Conservation (phyloP, 1,140 invertebrate species). For the Leptinotarsa lineolata region DNA sequence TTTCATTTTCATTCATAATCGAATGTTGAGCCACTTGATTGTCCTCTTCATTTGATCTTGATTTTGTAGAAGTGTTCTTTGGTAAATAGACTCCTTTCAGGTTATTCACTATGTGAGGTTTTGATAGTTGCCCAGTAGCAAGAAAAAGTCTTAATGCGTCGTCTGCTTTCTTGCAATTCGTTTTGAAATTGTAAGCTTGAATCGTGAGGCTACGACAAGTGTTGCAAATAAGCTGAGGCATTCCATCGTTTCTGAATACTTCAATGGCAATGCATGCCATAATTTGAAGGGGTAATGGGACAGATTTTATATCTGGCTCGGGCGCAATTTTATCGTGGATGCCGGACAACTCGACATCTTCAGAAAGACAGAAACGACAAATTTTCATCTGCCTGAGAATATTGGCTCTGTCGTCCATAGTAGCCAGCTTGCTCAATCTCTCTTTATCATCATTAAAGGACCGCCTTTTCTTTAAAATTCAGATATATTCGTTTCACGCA, state of each 20-base stretch:
- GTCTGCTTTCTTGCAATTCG: constrained; percentile 73
- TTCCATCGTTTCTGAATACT: constrained; percentile 73
- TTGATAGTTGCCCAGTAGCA: constrained; percentile 65
- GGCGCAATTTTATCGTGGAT: constrained; percentile 66
- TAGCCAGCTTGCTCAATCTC: no score
- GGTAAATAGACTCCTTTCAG: neutral
- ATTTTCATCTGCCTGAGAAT: constrained; percentile 63
- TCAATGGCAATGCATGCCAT: constrained; percentile 76
- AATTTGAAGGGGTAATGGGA: constrained; percentile 71
- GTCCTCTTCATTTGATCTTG: neutral
- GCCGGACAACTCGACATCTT: constrained; percentile 63
- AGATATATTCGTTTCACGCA: no score
- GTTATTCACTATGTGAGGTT: constrained; percentile 26
- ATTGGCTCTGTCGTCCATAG: constrained; percentile 32
- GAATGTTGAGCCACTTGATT: neutral
- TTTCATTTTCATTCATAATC: neutral
- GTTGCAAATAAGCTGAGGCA: constrained; percentile 72
- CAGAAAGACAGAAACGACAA: constrained; percentile 73
- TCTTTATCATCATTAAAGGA: no score
- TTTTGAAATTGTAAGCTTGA: constrained; percentile 72
- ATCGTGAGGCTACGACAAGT: constrained; percentile 70
- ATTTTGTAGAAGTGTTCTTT: neutral
- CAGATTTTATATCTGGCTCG: constrained; percentile 57
- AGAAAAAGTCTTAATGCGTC: constrained; percentile 69
- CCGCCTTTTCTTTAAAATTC: no score